A percentile compares a stretch with the other conserved stretches of the same genome.
These are phyloP conservation scores for Harpegnathos saltator DNA, from an alignment of 1,140 invertebrate genomes.

Conservation along the genomic window DNA sequence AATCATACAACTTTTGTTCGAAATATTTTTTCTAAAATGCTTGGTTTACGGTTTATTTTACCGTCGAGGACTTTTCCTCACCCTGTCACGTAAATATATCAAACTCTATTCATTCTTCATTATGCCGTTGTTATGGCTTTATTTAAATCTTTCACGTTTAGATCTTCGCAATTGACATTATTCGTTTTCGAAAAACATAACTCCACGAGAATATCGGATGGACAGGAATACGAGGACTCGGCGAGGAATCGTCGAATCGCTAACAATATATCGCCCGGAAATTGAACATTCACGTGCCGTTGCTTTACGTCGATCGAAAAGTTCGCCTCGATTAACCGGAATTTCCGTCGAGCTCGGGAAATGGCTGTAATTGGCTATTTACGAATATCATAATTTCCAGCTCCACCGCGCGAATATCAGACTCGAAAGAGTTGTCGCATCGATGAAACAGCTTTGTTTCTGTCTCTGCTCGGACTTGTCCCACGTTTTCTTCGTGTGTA, in stretches of 20 bases:
- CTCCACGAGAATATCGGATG: conserved; percentile 21
- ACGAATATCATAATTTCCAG: conserved; percentile 22
- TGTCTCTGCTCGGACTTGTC: background rate
- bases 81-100: no score
- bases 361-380: conserved; percentile 71
- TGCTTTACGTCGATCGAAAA: conserved; percentile 37
- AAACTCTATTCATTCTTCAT: no score
- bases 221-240: no score
- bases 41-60: no score
- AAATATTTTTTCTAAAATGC: no score
- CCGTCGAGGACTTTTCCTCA: no score
- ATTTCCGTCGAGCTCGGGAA: conserved; percentile 20
- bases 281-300: background rate
- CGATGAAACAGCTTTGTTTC: conserved; percentile 44
- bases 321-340: conserved; percentile 41
- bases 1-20: no score
- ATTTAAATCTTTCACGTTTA: no score
- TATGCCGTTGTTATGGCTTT: no score
- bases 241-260: conserved; percentile 31
- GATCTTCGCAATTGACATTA: background rate
- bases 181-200: conserved; percentile 14
- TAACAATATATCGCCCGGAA: conserved; percentile 42
- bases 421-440: conserved; percentile 46
- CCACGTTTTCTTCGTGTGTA: conserved; percentile 22
- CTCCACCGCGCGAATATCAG: conserved; percentile 48